Conservation (phyloP, 2,113 vertebrate genomes). For the Elgaria multicarinata region DNA sequence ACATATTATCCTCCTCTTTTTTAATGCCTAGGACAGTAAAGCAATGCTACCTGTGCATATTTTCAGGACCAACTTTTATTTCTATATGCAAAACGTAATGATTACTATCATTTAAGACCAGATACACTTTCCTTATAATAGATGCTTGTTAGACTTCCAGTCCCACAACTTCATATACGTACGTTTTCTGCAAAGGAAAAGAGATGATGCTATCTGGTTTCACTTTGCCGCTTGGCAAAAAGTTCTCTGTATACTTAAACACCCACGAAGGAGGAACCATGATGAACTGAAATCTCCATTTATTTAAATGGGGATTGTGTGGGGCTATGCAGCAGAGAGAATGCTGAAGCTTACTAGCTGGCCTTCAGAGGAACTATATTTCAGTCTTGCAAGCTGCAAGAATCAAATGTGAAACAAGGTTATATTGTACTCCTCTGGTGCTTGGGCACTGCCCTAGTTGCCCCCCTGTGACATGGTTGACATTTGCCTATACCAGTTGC, state of each 20-base stretch:
- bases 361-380: neutral
- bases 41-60: neutral
- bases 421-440: neutral
- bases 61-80: neutral
- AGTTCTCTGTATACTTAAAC: neutral
- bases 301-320: neutral
- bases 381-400: neutral
- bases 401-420: neutral
- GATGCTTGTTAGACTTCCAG: constrained; percentile 22
- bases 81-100: neutral
- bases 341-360: neutral
- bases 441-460: neutral
- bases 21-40: neutral
- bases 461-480: neutral
- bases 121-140: constrained; percentile 8
- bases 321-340: neutral
- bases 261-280: neutral
- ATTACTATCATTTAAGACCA: neutral
- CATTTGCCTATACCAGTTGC: neutral
- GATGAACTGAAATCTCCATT: neutral
- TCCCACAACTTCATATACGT: constrained; percentile 3
- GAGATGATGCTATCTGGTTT: neutral
- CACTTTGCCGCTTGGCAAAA: neutral
- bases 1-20: neutral
- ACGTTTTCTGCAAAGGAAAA: neutral